Base-by-base conservation (phyloP, 2,797 vertebrate species). In the Limosa lapponica region DNA sequence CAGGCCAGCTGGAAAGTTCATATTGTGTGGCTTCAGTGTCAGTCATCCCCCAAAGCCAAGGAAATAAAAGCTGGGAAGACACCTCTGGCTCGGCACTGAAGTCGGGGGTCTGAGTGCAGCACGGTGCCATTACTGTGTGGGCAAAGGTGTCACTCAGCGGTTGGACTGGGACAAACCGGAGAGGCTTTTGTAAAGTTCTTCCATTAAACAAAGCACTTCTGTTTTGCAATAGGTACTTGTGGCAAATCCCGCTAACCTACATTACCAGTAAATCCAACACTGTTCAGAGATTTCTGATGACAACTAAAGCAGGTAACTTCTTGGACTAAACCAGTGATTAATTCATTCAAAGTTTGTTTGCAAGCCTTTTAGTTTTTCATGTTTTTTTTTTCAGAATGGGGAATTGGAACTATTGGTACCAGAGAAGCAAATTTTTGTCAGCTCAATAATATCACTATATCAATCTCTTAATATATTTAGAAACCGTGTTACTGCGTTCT, bases 221-320 rank as follows among this genome's bases (percentile, higher is more conserved):
- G 16, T 57, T 82, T 95, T 87, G 32, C 78, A 62, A 30, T 57
- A 99, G 99, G 62, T 98, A 97, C 80, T 82, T 99, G 67, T 99
- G 99, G 99, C 98, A 99, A 89, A 98, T 99, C 80, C 99, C 99
- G 2, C 84, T 99, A 92, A 99, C 99, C 30, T 99, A 98, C 78
- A 97, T 98, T 91, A 99, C 99, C 85, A 99, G 98, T 80, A 97
- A 98, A 90, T 99, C 99, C 49, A 94, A 81, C 55, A 95, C 71
- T 2, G 79, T 98, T 80, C 98, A 98, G 20, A 98, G 98, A 88
- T 99, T 99, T 97, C 97, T 99, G 96, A 97, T 99, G 41, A 98
- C 98, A 92, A 98, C 98, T 70, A 98, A 98, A 96, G 98, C 97
- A 91, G 99, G 99, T 99, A 97, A 95, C 79, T 91, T 84, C 20